A percentile compares a stretch with the other conserved stretches of the same genome.
phyloP scores from a whole-genome alignment of 2,797 vertebrate genomes.

The Glyptemys insculpta region DNA sequence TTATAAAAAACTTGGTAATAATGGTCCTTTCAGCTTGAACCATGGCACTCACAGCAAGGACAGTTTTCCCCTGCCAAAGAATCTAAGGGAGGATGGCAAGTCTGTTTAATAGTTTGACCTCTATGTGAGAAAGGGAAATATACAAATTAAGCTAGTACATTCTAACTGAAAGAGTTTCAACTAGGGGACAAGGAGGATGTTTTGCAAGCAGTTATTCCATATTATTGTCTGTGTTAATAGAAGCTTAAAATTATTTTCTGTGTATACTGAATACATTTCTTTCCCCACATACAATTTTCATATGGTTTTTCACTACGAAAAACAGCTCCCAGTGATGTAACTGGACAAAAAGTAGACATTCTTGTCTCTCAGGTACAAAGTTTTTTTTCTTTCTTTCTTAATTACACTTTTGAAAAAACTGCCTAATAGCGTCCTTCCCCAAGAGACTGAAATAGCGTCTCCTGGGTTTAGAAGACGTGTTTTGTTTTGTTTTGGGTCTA shows the following conservation, averaged over 20 bases:
- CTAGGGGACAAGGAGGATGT: constrained; percentile 32
- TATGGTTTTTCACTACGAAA: constrained; percentile 58
- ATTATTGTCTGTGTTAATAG: background rate
- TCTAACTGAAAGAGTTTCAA: constrained; percentile 63
- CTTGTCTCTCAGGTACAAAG: constrained; percentile 61
- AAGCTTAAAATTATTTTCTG: background rate
- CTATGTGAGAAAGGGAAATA: constrained; percentile 39
- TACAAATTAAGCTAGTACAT: background rate
- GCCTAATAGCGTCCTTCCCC: constrained; percentile 70
- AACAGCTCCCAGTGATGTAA: constrained; percentile 64
- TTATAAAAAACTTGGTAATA: background rate
- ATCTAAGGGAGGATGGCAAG: constrained; percentile 44
- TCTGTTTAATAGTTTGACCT: constrained; percentile 36
- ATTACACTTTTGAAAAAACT: constrained; percentile 70
- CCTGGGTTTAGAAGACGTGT: constrained; percentile 64
- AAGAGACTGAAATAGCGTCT: constrained; percentile 75
- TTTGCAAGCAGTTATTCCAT: constrained; percentile 8
- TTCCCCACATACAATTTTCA: constrained; percentile 5
- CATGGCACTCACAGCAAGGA: constrained; percentile 28
- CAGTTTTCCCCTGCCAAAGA: constrained; percentile 37
- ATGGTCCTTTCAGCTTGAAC: constrained; percentile 1
- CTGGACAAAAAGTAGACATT: constrained; percentile 68
- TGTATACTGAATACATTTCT: background rate
- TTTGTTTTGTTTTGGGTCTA: constrained; percentile 81
- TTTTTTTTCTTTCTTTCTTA: constrained; percentile 39